phyloP scores from a whole-genome alignment of 2,797 vertebrate species.

The Sternarchorhynchus goeldii region DNA sequence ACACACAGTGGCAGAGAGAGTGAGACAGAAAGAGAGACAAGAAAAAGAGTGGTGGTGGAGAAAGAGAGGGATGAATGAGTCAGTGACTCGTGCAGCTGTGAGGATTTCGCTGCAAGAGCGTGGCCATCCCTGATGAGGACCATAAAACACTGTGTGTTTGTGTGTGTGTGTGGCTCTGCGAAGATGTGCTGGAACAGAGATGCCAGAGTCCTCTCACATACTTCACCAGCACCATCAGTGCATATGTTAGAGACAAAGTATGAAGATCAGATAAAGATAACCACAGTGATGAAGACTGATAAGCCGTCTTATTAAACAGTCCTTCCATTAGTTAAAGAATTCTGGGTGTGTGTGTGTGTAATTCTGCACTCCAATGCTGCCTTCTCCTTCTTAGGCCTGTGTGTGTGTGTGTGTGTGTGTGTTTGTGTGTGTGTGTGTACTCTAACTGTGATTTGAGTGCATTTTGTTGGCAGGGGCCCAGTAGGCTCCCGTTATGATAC shows the following conservation, averaged over 20 bases:
- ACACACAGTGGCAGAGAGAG: conserved; percentile 49
- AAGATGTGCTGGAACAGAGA: conserved; percentile 14
- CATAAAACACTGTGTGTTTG: conserved; percentile 60
- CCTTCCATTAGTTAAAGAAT: conserved; percentile 65
- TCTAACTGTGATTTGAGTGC: conserved; percentile 66
- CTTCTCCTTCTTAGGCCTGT: conserved; percentile 67
- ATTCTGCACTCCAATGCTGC: conserved; percentile 66
- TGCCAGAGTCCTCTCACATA: conserved; percentile 19
- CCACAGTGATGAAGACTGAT: conserved; percentile 32
- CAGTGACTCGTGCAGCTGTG: conserved; percentile 72
- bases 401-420: conserved; percentile 72
- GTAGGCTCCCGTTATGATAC: conserved; percentile 66
- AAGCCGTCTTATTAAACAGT: conserved; percentile 57
- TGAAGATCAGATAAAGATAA: conserved; percentile 40
- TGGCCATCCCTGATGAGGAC: conserved; percentile 63
- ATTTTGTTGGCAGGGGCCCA: conserved; percentile 70
- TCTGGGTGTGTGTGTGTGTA: conserved; percentile 13
- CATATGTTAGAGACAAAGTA: not conserved
- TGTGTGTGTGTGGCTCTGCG: conserved; percentile 38
- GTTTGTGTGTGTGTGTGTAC: conserved; percentile 67
- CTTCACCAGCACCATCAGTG: conserved; percentile 8
- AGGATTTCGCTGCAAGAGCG: conserved; percentile 61
- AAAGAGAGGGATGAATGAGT: conserved; percentile 45
- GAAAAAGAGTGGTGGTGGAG: conserved; percentile 39
- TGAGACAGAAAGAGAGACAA: conserved; percentile 48